Evolutionary conservation across 92 coral and sea anemone genomes (phyloP).

Genomic region (Porites divaricata): DNA sequence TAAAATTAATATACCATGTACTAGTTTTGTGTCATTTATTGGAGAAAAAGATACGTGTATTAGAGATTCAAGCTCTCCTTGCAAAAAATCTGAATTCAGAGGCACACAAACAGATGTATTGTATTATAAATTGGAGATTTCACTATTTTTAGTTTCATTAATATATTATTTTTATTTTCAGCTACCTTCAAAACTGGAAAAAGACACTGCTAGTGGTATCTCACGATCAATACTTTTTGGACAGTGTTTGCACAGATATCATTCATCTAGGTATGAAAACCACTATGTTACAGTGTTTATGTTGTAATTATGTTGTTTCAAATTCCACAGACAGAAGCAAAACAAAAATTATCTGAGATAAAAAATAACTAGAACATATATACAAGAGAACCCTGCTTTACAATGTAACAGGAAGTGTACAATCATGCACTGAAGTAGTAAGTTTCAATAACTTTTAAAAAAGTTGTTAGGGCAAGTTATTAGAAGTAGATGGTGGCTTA

Average conservation of each 20-base stretch:
- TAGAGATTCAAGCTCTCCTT: too few relatives aligned
- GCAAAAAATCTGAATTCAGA: background rate
- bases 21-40: too few relatives aligned
- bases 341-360: too few relatives aligned
- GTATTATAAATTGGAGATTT: background rate
- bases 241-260: slow-evolving; percentile 97
- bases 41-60: too few relatives aligned
- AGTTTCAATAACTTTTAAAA: too few relatives aligned
- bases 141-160: background rate
- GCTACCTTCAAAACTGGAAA: slow-evolving; percentile 99
- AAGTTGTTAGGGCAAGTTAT: too few relatives aligned
- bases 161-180: slow-evolving; percentile 21
- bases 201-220: slow-evolving; percentile 95
- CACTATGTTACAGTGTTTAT: background rate
- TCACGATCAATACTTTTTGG: slow-evolving; percentile 97
- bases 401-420: too few relatives aligned
- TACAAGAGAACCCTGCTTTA: too few relatives aligned
- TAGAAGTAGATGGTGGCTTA: too few relatives aligned
- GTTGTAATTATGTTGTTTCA: background rate
- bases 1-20: too few relatives aligned
- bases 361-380: too few relatives aligned
- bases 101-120: background rate
- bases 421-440: too few relatives aligned
- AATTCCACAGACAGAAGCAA: background rate
- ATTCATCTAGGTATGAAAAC: slow-evolving; percentile 84